These are phyloP conservation scores for Rhabditophanes sp. DNA, from an alignment of 2,888 invertebrate genomes.

Conservation along the genomic window DNA sequence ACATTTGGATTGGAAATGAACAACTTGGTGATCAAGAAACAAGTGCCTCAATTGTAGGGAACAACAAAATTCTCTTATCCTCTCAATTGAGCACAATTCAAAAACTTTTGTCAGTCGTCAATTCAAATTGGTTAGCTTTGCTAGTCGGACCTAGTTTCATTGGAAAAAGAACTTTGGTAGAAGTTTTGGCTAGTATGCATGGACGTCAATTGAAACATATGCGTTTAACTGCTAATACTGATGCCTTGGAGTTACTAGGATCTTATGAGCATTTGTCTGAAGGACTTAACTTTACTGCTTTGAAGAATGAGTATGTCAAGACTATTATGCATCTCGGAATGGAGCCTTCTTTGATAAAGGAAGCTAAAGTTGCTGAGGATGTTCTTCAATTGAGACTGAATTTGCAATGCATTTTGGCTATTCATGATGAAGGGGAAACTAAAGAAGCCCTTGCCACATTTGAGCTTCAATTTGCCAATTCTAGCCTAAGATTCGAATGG, in stretches of 20 bases:
- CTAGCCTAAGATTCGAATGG: constrained; percentile 48
- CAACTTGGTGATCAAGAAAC: too few species aligned
- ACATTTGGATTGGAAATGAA: too few species aligned
- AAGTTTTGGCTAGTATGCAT: constrained; percentile 59
- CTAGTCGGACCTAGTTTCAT: constrained; percentile 52
- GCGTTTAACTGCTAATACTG: constrained; percentile 75
- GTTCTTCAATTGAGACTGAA: too few species aligned
- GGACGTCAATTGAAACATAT: constrained; percentile 61
- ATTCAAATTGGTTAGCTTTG: constrained; percentile 80
- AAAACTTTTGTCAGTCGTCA: constrained; percentile 66
- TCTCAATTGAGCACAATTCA: constrained; percentile 53
- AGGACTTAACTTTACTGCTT: too few species aligned
- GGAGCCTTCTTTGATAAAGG: too few species aligned
- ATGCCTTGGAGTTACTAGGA: constrained; percentile 80
- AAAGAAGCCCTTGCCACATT: constrained; percentile 8
- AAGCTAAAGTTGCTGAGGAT: too few species aligned
- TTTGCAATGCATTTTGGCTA: too few species aligned
- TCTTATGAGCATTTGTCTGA: constrained; percentile 99
- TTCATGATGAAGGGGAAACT: too few species aligned
- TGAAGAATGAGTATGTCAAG: too few species aligned
- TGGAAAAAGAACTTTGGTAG: constrained; percentile 35
- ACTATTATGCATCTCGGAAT: too few species aligned
- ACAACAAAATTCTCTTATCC: constrained; percentile 36
- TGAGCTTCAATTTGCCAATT: background rate
- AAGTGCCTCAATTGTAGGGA: background rate